Evolutionary conservation across 2,888 invertebrate species (phyloP).

Genomic region (Chloroclysta siterata): DNA sequence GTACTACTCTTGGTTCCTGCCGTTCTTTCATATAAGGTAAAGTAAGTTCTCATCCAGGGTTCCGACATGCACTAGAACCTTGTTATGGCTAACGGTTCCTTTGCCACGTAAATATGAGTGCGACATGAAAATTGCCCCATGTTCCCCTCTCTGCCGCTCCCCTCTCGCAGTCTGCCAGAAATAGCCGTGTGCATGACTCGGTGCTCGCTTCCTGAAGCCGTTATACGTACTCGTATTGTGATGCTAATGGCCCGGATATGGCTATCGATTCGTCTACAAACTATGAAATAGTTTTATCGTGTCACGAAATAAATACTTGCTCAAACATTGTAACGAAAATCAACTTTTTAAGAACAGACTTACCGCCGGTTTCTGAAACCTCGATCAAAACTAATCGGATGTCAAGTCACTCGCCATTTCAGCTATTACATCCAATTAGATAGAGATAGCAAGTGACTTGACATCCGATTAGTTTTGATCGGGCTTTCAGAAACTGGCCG

Average conservation of each 20-base stretch:
- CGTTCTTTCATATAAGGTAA: too few relatives aligned
- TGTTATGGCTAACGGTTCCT: neutral
- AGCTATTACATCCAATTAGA: too few relatives aligned
- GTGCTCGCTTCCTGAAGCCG: constrained; percentile 1
- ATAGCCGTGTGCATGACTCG: constrained; percentile 15
- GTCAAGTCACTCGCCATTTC: too few relatives aligned
- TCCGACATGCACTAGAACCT: too few relatives aligned
- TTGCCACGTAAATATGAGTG: constrained; percentile 9
- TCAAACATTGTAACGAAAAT: neutral
- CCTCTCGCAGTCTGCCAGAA: constrained; percentile 6
- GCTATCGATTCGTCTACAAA: constrained; percentile 16
- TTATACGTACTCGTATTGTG: constrained; percentile 22
- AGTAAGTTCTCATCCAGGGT: too few relatives aligned
- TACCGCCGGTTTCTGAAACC: neutral
- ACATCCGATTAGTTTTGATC: too few relatives aligned
- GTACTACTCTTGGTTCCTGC: too few relatives aligned
- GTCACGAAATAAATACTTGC: neutral
- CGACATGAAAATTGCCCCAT: constrained; percentile 6
- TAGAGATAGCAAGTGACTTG: too few relatives aligned
- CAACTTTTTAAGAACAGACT: neutral
- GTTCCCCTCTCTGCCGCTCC: neutral
- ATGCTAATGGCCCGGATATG: constrained; percentile 20
- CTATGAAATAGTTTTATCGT: neutral
- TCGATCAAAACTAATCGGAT: too few relatives aligned
- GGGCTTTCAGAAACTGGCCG: too few relatives aligned